phyloP scores from a whole-genome alignment of 2,113 vertebrate genomes.

The Triplophysa tibetana region DNA sequence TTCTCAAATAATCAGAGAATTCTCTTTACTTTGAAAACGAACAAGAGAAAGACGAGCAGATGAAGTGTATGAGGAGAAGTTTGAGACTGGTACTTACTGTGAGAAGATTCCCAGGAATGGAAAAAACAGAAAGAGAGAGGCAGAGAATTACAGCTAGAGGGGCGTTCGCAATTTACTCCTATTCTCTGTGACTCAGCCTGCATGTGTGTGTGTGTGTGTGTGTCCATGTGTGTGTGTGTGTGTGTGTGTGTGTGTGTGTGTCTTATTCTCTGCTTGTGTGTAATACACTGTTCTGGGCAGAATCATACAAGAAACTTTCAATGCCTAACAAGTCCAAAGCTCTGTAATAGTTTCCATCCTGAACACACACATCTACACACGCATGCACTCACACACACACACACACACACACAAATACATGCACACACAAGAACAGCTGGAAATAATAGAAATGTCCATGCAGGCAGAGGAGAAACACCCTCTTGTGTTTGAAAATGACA shows the following conservation, averaged over 20 bases:
- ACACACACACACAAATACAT: constrained; percentile 63
- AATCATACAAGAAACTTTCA: constrained; percentile 48
- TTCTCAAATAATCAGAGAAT: neutral
- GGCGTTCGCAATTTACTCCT: constrained; percentile 45
- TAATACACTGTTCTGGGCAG: neutral
- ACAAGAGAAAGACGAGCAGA: neutral
- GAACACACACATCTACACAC: constrained; percentile 47
- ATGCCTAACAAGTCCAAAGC: constrained; percentile 66
- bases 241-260: constrained; percentile 28
- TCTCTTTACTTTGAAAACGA: neutral
- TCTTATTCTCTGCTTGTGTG: constrained; percentile 1
- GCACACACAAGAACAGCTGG: constrained; percentile 69
- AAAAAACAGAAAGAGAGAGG: constrained; percentile 19
- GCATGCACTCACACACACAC: constrained; percentile 37
- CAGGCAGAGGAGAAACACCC: constrained; percentile 65
- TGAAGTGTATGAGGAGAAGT: neutral
- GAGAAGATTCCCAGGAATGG: constrained; percentile 41
- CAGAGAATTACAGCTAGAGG: constrained; percentile 33
- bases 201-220: constrained; percentile 21
- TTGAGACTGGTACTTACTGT: constrained; percentile 46
- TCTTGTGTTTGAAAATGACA: constrained; percentile 59
- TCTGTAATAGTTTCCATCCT: constrained; percentile 82
- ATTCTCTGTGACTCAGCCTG: constrained; percentile 45
- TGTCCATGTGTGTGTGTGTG: constrained; percentile 14
- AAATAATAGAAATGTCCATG: constrained; percentile 78